These are phyloP conservation scores for Lepidochrysops patricia DNA, from an alignment of 2,888 invertebrate genomes.

Conservation along the genomic window DNA sequence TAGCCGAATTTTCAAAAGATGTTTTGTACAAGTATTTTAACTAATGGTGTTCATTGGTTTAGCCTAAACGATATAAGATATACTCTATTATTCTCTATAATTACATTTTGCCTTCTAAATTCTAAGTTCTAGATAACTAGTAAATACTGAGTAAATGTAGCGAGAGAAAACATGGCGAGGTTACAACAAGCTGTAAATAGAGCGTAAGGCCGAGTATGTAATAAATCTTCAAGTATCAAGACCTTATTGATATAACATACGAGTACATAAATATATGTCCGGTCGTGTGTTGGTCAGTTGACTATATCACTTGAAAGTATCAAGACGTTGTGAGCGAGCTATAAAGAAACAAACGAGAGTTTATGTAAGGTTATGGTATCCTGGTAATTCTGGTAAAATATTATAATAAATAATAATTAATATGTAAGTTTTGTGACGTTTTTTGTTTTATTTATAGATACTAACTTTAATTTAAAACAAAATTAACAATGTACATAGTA, in stretches of 20 bases:
- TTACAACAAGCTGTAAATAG: background rate
- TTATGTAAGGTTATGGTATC: slow-evolving; percentile 29
- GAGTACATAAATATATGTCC: slow-evolving; percentile 2
- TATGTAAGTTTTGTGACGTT: slow-evolving; percentile 21
- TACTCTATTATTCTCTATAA: too few species aligned
- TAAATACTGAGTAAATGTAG: too few species aligned
- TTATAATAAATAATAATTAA: background rate
- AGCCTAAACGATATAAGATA: too few species aligned
- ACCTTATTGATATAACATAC: background rate
- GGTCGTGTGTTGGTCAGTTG: slow-evolving; percentile 22
- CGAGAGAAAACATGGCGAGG: background rate
- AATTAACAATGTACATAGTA: too few species aligned
- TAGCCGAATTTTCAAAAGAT: too few species aligned
- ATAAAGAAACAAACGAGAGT: slow-evolving; percentile 13
- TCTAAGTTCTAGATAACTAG: too few species aligned
- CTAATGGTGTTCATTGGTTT: too few species aligned
- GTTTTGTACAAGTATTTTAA: too few species aligned
- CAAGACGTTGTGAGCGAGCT: slow-evolving; percentile 37
- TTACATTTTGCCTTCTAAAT: too few species aligned
- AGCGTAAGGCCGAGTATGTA: background rate
- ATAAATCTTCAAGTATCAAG: background rate
- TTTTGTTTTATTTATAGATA: slow-evolving; percentile 17
- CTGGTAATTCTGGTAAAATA: slow-evolving; percentile 31
- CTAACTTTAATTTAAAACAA: background rate
- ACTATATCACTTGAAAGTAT: slow-evolving; percentile 33